Evolutionary conservation across 2,888 invertebrate genomes (phyloP).

Genomic region (Serripes groenlandicus): DNA sequence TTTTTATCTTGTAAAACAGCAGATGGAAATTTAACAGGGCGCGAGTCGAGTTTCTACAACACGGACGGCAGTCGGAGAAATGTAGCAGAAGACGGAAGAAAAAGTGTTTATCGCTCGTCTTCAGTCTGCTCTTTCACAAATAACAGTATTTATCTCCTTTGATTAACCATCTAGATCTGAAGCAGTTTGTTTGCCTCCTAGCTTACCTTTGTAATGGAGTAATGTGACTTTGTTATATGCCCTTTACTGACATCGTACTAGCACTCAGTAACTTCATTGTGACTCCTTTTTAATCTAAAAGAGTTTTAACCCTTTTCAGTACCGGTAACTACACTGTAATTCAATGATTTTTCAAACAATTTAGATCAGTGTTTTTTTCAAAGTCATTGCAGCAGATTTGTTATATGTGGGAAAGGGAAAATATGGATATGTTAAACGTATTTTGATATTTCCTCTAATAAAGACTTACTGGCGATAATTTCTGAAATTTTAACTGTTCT

Average conservation of each 20-base stretch:
- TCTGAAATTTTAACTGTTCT: no score
- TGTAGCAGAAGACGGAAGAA: conserved; percentile 59
- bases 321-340: no score
- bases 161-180: conserved; percentile 24
- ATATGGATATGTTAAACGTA: no score
- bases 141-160: conserved; percentile 63
- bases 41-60: conserved; percentile 69
- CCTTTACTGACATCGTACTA: conserved; percentile 7
- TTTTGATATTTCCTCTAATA: no score
- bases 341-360: no score
- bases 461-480: no score
- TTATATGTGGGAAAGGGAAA: no score
- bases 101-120: conserved; percentile 65
- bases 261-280: no score
- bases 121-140: conserved; percentile 61
- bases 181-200: conserved; percentile 16
- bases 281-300: no score
- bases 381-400: no score
- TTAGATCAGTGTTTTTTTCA: no score
- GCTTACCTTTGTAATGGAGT: conserved; percentile 17
- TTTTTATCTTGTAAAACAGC: conserved; percentile 39
- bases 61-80: conserved; percentile 58
- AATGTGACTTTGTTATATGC: conserved; percentile 8
- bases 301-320: no score
- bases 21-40: conserved; percentile 55